Conservation (phyloP, 2,888 invertebrate species). For the Mimachlamys varia region DNA sequence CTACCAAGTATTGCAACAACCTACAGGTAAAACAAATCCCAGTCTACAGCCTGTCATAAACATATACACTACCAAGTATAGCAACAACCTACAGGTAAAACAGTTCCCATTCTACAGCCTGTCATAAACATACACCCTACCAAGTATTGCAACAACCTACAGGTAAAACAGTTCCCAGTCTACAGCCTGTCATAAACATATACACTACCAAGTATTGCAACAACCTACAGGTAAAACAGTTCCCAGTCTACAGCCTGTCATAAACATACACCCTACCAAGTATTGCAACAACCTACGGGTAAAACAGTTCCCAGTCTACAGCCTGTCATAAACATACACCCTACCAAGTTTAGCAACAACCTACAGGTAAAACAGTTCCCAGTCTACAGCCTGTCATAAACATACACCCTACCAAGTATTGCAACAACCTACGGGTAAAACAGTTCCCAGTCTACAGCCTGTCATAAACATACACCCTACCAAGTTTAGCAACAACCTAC, state of each 20-base stretch:
- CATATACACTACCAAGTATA: conserved; percentile 95
- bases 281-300: conserved; percentile 86
- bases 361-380: conserved; percentile 82
- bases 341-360: conserved; percentile 88
- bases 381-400: too few relatives aligned
- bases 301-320: conserved; percentile 18
- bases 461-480: conserved; percentile 90
- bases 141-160: conserved; percentile 87
- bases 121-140: conserved; percentile 90
- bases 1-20: conserved; percentile 88
- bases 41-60: too few relatives aligned
- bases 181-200: conserved; percentile 83
- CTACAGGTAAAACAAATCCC: conserved; percentile 82
- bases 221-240: conserved; percentile 83
- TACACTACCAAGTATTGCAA: conserved; percentile 92
- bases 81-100: conserved; percentile 84
- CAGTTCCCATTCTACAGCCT: neutral
- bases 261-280: conserved; percentile 93
- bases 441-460: neutral
- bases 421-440: conserved; percentile 84
- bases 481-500: conserved; percentile 87
- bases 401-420: conserved; percentile 95
- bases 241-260: too few relatives aligned
- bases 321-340: conserved; percentile 88
- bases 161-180: conserved; percentile 78